Evolutionary conservation across 2,888 invertebrate genomes (phyloP).

Genomic region (Parelbella ahira): DNA sequence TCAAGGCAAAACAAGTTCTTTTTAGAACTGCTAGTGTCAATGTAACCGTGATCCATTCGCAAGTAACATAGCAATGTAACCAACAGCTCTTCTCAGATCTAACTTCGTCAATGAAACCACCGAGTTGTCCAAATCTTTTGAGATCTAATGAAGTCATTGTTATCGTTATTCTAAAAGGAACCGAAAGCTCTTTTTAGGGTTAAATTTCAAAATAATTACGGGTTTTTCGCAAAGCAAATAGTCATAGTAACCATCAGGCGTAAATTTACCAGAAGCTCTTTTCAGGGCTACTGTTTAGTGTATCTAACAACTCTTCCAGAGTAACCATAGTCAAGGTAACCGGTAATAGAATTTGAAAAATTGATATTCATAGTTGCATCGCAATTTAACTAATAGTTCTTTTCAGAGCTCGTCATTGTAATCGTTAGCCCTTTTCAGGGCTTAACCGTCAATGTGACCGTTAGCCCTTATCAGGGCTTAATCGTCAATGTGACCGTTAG

Average conservation of each 20-base stretch:
- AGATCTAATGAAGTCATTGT: not conserved
- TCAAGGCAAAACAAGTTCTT: too few relatives aligned
- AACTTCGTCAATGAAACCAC: slow-evolving; percentile 22
- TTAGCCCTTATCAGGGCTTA: slow-evolving; percentile 14
- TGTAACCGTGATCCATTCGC: slow-evolving; percentile 2
- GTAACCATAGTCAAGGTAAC: not conserved
- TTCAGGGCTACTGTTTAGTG: slow-evolving; percentile 12
- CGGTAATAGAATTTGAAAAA: too few relatives aligned
- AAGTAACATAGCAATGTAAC: slow-evolving; percentile 13
- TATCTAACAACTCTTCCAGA: slow-evolving; percentile 4
- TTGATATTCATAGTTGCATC: not conserved
- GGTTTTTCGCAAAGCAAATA: slow-evolving; percentile 12
- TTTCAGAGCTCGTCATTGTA: slow-evolving; percentile 15
- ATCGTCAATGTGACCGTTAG: not conserved
- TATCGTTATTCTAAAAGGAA: slow-evolving; percentile 23
- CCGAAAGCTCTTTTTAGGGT: slow-evolving; percentile 7
- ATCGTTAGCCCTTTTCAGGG: slow-evolving; percentile 19
- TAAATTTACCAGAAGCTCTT: slow-evolving; percentile 5
- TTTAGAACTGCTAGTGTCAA: slow-evolving; percentile 16
- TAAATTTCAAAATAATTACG: not conserved
- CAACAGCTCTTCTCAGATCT: slow-evolving; percentile 18
- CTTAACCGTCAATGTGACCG: not conserved
- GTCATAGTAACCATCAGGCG: slow-evolving; percentile 1
- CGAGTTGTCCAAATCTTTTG: not conserved
- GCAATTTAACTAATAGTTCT: slow-evolving; percentile 7